Base-by-base conservation (phyloP, 2,113 vertebrate species). In the Myotis yumanensis region DNA sequence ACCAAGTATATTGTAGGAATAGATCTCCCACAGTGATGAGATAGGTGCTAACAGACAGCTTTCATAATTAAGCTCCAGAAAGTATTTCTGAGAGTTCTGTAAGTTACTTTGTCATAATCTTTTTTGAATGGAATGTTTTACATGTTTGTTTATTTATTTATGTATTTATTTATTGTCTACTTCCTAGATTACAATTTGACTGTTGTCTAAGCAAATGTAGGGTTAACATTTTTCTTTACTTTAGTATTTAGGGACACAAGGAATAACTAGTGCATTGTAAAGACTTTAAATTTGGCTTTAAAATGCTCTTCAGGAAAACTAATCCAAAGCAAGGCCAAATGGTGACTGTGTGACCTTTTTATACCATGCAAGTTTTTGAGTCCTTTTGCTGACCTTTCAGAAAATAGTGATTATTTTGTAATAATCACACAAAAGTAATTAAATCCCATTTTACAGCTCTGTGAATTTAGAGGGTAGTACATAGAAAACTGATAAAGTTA, bases 271-370 rank as follows among this genome's bases (percentile, higher is more conserved):
- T 73, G 48, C 22, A 32, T 64, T 88, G 82, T 90, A 92, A 88
- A 90, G 76, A 76, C 30, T 46, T 79, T 86, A 86, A 86, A 17
- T 87, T 85, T 86, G 85, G 22, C 37, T 94, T 94, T 66, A 95
- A 73, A 91, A 75, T 87, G 25, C 8, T 87, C 7, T 86, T 91
- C 75, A 80, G 81, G 75, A 93, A 95, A 89, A 83, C 76, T 64
- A 91, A 90, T 43, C 25, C 40, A 89, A 90, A 83, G 75, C 46
- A 94, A 81, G 52, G 68, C 37, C 95, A 89, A 96, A 82, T 85
- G 20, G 37, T 84, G 57, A 72, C 62, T 5, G 3, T 80, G 32
- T 90, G 43, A 91, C 52, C n/a, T 92, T 90, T 93, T 89, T 86
- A 93, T 77, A 51, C 32, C 22, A 43, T 62, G 54, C 10, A 35